Evolutionary conservation across 2,113 vertebrate genomes (phyloP).

Genomic region (Leptosomus discolor): DNA sequence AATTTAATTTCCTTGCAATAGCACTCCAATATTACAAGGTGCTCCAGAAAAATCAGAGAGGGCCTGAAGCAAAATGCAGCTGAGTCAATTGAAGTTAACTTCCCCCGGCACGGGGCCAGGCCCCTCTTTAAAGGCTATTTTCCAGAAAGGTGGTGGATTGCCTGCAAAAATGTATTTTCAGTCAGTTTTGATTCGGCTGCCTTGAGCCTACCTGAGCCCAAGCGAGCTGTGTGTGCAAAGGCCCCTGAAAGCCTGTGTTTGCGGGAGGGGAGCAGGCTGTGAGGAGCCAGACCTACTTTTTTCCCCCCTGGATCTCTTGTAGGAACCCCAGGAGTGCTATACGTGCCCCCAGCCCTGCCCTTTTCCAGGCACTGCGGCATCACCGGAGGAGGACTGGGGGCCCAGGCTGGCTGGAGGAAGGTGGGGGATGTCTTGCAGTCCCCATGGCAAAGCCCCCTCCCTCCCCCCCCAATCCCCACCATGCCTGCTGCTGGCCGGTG

Average conservation of each 20-base stretch:
- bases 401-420: background rate
- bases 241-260: background rate
- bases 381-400: background rate
- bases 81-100: slow-evolving; percentile 44
- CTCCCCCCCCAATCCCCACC: too few relatives aligned
- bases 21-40: background rate
- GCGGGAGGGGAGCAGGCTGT: background rate
- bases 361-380: background rate
- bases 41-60: slow-evolving; percentile 29
- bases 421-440: background rate
- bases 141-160: background rate
- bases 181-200: background rate
- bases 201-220: background rate
- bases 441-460: background rate
- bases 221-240: background rate
- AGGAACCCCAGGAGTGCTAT: background rate
- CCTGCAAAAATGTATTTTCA: background rate
- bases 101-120: background rate
- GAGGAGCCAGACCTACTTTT: background rate
- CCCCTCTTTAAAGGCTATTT: slow-evolving; percentile 3
- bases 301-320: too few relatives aligned
- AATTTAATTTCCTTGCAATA: background rate
- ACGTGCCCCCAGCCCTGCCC: background rate
- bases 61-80: background rate
- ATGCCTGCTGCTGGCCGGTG: rapidly evolving